Evolutionary conservation across 2,113 vertebrate genomes (phyloP).

Genomic region (Oncorhynchus masou): DNA sequence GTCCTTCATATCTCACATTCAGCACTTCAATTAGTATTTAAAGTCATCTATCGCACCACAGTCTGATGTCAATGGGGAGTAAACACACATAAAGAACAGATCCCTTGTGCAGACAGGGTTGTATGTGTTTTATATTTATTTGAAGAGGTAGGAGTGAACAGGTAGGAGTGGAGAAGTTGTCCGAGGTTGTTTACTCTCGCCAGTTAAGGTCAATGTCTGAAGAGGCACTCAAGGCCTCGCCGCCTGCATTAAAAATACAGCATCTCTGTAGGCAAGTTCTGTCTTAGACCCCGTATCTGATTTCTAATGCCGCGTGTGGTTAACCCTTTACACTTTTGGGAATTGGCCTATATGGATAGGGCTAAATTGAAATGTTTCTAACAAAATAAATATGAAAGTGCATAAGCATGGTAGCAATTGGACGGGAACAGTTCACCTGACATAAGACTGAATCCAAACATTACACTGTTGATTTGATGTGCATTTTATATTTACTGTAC

Average conservation of each 20-base stretch:
- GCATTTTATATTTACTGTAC: too few relatives aligned
- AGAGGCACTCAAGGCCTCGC: conserved; percentile 28
- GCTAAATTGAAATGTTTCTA: too few relatives aligned
- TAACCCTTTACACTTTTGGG: too few relatives aligned
- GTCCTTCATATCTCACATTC: not conserved
- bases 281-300: conserved; percentile 19
- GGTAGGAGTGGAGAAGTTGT: conserved; percentile 23
- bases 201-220: conserved; percentile 60
- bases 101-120: conserved; percentile 19
- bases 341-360: too few relatives aligned
- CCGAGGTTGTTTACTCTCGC: conserved; percentile 43
- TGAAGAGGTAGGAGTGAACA: conserved; percentile 11
- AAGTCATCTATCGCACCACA: conserved; percentile 6
- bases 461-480: too few relatives aligned
- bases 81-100: conserved; percentile 17
- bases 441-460: too few relatives aligned
- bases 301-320: conserved; percentile 32
- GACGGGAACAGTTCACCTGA: too few relatives aligned
- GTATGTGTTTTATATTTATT: conserved; percentile 23
- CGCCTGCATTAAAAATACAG: conserved; percentile 53
- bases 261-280: conserved; percentile 21
- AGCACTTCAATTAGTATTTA: conserved; percentile 8
- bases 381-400: too few relatives aligned
- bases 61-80: conserved; percentile 5
- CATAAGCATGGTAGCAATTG: too few relatives aligned